Percentiles rank a stretch among this genome's conserved stretches.
These are phyloP conservation scores for Erinaceus europaeus DNA, from an alignment of 2,113 vertebrate species.

Conservation along the genomic window DNA sequence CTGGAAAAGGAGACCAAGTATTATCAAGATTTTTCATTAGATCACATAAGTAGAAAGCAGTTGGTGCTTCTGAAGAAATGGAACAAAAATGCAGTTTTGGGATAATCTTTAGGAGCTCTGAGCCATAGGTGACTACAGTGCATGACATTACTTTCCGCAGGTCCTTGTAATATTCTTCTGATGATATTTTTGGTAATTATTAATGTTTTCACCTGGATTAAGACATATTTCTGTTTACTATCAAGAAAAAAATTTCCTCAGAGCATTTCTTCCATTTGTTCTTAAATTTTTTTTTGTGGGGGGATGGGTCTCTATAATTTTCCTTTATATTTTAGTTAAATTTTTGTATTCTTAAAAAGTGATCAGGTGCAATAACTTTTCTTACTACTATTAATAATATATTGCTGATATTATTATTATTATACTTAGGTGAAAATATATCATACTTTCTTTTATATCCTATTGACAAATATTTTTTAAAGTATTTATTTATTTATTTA, in stretches of 20 bases:
- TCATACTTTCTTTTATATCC: background rate
- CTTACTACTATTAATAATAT: too few relatives aligned
- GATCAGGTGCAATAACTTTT: background rate
- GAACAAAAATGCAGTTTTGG: background rate
- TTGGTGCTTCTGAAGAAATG: conserved; percentile 10
- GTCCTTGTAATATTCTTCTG: background rate
- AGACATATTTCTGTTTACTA: background rate
- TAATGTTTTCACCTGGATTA: conserved; percentile 17
- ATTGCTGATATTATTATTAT: background rate
- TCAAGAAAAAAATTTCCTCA: conserved; percentile 18
- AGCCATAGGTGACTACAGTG: background rate
- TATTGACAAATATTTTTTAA: conserved; percentile 20
- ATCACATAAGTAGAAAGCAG: background rate
- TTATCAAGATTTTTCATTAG: conserved; percentile 33
- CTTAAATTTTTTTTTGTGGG: conserved; percentile 1
- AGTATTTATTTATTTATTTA: too few relatives aligned
- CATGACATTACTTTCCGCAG: background rate
- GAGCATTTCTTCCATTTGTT: conserved; percentile 4
- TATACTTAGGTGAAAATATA: background rate
- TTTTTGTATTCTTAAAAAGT: conserved; percentile 24
- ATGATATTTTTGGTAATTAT: conserved; percentile 21
- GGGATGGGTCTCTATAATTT: background rate
- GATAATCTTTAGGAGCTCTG: background rate
- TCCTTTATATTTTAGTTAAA: conserved; percentile 3
- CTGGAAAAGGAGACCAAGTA: background rate